Evolutionary conservation across 1,140 invertebrate species (phyloP).

Genomic region (Phocides pigmalion): DNA sequence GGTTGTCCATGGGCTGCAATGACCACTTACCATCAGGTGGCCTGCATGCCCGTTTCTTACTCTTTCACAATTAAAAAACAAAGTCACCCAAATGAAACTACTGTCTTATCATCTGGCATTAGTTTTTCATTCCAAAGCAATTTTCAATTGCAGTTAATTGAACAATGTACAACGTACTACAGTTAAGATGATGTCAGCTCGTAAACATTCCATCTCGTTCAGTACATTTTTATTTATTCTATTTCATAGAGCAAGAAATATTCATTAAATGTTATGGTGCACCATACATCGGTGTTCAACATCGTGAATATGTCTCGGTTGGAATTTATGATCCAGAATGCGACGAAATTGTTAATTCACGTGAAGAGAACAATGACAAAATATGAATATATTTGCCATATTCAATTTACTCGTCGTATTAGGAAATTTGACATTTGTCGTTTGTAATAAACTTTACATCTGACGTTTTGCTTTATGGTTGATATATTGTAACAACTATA

Average conservation of each 20-base stretch:
- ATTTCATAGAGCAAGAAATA: not conserved
- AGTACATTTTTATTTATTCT: slow-evolving; percentile 2
- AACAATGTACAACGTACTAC: no score
- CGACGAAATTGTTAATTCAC: slow-evolving; percentile 15
- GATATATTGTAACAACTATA: no score
- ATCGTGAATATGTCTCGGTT: slow-evolving; percentile 10
- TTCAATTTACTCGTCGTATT: not conserved
- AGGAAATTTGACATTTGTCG: not conserved
- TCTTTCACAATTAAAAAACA: no score
- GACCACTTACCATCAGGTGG: no score
- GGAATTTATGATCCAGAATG: slow-evolving; percentile 8
- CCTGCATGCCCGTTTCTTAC: no score
- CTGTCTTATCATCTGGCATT: no score
- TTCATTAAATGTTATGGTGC: slow-evolving; percentile 2
- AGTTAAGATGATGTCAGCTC: not conserved
- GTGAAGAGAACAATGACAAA: not conserved
- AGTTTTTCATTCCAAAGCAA: no score
- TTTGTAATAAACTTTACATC: no score
- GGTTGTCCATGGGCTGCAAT: no score
- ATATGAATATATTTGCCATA: slow-evolving; percentile 10
- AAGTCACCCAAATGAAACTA: no score
- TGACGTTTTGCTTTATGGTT: no score
- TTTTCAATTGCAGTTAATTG: no score
- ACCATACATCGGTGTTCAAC: slow-evolving; percentile 4
- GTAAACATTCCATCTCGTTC: not conserved